Base-by-base conservation (phyloP, 2,113 vertebrate genomes). In the Phylloscopus trochiloides region DNA sequence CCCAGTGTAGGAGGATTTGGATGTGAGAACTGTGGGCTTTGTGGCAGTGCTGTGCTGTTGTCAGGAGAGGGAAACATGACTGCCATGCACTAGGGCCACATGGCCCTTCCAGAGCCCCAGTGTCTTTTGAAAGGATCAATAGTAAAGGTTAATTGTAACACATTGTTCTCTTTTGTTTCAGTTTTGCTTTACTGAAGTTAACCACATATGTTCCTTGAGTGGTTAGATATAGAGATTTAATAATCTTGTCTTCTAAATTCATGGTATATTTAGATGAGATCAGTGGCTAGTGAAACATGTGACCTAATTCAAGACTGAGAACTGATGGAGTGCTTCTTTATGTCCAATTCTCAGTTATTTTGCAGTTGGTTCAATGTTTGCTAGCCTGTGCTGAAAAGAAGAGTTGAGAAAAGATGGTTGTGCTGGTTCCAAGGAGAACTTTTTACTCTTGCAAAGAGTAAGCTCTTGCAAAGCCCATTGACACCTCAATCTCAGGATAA, bases 61-160 rank as follows among this genome's bases (percentile, higher is more conserved):
- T 51, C 18, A 29, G 38, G 63, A 50, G 17, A 65, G 32, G 29
- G 26, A 63, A 63, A 42, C 19, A 10, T 0, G 1, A 20, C 59
- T 93, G 28, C 29, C 12, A 2, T 6, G 15, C 6, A 0, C n/a
- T 14, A 32, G 34, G 34, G 15, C 24, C 7, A 5, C 36, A 34
- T 0, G 0, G 17, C 71, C 36, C 47, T 48, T 36, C 10, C 32
- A 48, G n/a, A 45, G 51, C 26, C 47, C 16, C 8, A 4, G 19
- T 26, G 17, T 59, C 59, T 19, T 48, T 51, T 80, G 52, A 43
- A 42, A 71, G 54, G 25, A 52, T 10, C 22, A 29, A 1, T 28
- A 57, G 28, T 22, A 62, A 77, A 75, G 7, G 6, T 81, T 54
- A 42, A 77, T n/a, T 18, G 7, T 29, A 57, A 42, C 3, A 1